These are phyloP conservation scores for Myopa testacea DNA, from an alignment of 2,888 invertebrate species.

Conservation along the genomic window DNA sequence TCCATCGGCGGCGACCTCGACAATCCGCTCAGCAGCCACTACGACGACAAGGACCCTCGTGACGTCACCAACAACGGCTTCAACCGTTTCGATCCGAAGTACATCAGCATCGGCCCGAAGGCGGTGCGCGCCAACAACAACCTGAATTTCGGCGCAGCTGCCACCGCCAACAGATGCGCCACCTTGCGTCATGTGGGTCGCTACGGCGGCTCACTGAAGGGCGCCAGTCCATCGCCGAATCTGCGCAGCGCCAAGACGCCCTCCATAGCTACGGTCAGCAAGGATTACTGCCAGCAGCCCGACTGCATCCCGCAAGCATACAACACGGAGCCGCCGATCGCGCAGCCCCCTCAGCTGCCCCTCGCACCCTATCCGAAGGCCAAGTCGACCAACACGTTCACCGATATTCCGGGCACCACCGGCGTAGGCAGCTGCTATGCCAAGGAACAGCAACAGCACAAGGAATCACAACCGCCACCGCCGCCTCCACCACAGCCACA, in stretches of 20 bases:
- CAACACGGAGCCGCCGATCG: slow-evolving; percentile 49
- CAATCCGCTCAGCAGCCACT: slow-evolving; percentile 51
- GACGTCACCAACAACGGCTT: slow-evolving; percentile 68
- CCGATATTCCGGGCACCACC: slow-evolving; percentile 67
- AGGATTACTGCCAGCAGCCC: slow-evolving; percentile 66
- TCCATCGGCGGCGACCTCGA: slow-evolving; percentile 62
- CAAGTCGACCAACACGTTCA: slow-evolving; percentile 66
- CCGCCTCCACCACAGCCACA: slow-evolving; percentile 59
- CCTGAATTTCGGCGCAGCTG: slow-evolving; percentile 62
- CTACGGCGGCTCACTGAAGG: slow-evolving; percentile 67
- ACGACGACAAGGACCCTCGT: slow-evolving; percentile 66
- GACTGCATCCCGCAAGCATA: slow-evolving; percentile 64
- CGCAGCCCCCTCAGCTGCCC: slow-evolving; percentile 56
- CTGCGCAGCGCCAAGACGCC: slow-evolving; percentile 68
- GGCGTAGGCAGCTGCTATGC: slow-evolving; percentile 67
- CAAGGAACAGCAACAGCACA: slow-evolving; percentile 57
- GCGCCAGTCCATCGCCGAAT: slow-evolving; percentile 66
- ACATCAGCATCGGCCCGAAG: slow-evolving; percentile 69
- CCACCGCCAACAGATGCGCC: slow-evolving; percentile 66
- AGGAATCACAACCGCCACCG: slow-evolving; percentile 51
- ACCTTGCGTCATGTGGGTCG: slow-evolving; percentile 68
- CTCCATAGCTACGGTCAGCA: slow-evolving; percentile 68
- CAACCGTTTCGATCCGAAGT: slow-evolving; percentile 69
- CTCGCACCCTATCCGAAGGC: slow-evolving; percentile 62
- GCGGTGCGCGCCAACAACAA: slow-evolving; percentile 66